Evolutionary conservation across 64 coral and sea anemone genomes (phyloP).

Genomic region (Montipora foliosa): DNA sequence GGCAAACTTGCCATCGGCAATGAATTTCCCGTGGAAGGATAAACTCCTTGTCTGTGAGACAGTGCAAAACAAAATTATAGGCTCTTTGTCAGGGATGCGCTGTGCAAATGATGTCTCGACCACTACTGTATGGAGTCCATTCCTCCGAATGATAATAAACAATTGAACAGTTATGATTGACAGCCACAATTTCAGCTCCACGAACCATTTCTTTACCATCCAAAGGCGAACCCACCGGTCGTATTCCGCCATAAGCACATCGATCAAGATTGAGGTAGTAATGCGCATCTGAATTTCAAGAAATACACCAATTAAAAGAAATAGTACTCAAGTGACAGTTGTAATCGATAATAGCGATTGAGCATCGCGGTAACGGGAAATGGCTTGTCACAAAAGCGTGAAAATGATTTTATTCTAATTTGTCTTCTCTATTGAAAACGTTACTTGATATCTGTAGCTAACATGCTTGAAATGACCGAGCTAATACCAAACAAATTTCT

Average conservation of each 20-base stretch:
- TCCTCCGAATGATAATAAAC: constrained; percentile 74
- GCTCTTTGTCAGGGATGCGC: constrained; percentile 31
- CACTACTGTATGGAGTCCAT: constrained; percentile 61
- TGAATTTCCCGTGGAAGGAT: background rate
- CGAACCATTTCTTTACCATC: constrained; percentile 90
- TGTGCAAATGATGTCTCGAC: constrained; percentile 71
- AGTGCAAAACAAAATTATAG: background rate
- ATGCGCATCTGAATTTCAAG: constrained; percentile 27
- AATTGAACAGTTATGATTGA: constrained; percentile 81
- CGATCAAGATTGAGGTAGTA: constrained; percentile 75
- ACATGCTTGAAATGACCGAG: too few species aligned
- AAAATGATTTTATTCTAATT: too few species aligned
- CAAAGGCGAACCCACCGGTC: constrained; percentile 56
- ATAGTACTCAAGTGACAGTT: background rate
- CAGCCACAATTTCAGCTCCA: constrained; percentile 88
- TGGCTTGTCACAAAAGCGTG: too few species aligned
- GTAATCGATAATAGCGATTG: too few species aligned
- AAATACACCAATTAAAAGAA: background rate
- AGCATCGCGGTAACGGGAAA: too few species aligned
- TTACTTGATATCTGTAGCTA: too few species aligned
- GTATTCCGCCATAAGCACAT: constrained; percentile 75
- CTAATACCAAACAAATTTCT: too few species aligned
- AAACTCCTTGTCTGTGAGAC: background rate
- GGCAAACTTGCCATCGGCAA: background rate
- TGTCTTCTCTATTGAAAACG: too few species aligned